Evolutionary conservation across 2,888 invertebrate species (phyloP), one percentile per base, ranked within the genome.

Genomic region (Celastrina argiolus): DNA sequence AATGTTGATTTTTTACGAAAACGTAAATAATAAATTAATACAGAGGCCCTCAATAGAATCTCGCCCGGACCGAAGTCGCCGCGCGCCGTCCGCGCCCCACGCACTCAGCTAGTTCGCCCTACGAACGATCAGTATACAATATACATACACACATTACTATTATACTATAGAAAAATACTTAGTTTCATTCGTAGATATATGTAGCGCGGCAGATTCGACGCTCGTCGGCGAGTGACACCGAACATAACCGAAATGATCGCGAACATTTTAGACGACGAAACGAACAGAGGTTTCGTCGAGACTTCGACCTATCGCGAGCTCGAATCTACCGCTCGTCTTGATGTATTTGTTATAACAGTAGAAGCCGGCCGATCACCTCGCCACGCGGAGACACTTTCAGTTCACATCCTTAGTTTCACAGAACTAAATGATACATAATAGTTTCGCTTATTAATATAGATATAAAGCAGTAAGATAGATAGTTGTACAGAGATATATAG

Each of bases 11-110:
- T 96, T 96, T 95, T 95, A 95, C 94, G 93, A 94, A 94, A 94
- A 93, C 93, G 91, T 86, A 80, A 92, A 92, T 91, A 92, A 92
- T 73, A 94, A 94, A 94, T 93, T 93, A 93, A 93, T 94, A 93
- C 78, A 93, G 94, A 94, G 96, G 96, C 96, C 96, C 96, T 95
- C 94, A 95, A 96, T 96, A 96, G 96, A 92, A 95, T 95, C 92
- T 92, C 88, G 91, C 88, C 94, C 94, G 93, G 93, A 92, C 94
- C 93, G 92, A 94, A 93, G 83, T 77, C 80, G 79, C 81, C 81
- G 81, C 82, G 79, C 74, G 79, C 81, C 82, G 81, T 82, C 82
- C 82, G 85, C 88, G 81, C 76, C 74, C 72, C 81, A 81, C 85
- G 77, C 80, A 73, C 82, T 80, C 80, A 82, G 70, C 70, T 71